phyloP scores from a whole-genome alignment of 2,113 vertebrate species.

The Ophthalmolycus amberensis region DNA sequence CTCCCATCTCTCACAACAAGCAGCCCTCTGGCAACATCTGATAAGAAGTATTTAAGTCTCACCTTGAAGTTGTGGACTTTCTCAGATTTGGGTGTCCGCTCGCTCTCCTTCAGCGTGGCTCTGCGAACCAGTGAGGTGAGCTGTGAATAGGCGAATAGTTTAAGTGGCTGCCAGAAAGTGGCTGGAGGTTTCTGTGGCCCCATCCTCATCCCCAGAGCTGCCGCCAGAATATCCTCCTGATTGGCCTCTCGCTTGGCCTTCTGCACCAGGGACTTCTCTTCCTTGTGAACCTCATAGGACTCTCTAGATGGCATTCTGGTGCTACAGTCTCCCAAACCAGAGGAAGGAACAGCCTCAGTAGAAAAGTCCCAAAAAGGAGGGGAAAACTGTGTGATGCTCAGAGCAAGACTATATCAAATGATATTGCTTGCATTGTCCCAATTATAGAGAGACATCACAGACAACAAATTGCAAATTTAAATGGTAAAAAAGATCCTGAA shows the following conservation, averaged over 20 bases:
- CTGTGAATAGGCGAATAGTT: constrained; percentile 99
- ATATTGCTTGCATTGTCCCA: constrained; percentile 64
- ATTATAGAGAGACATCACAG: constrained; percentile 44
- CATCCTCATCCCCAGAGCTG: constrained; percentile 95
- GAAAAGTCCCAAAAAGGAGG: constrained; percentile 38
- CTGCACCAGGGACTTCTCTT: constrained; percentile 85
- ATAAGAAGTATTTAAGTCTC: constrained; percentile 73
- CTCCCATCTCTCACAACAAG: constrained; percentile 25
- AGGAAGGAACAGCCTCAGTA: constrained; percentile 26
- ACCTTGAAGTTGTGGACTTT: constrained; percentile 99
- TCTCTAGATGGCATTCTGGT: constrained; percentile 93
- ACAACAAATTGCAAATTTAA: constrained; percentile 10
- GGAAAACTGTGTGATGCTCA: constrained; percentile 61
- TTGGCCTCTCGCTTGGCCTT: constrained; percentile 89
- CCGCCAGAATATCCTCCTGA: constrained; percentile 92
- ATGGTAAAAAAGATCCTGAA: constrained; percentile 12
- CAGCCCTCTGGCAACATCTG: constrained; percentile 30
- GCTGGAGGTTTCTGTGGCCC: constrained; percentile 91
- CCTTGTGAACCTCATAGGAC: constrained; percentile 86
- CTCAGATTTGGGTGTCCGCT: constrained; percentile 92
- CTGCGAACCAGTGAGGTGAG: constrained; percentile 96
- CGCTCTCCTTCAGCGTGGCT: constrained; percentile 94
- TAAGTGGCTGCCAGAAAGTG: constrained; percentile 95
- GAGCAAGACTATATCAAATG: constrained; percentile 51
- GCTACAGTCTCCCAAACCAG: constrained; percentile 17